Evolutionary conservation across 2,888 invertebrate species (phyloP).

Genomic region (Minunthozetes semirufus): DNA sequence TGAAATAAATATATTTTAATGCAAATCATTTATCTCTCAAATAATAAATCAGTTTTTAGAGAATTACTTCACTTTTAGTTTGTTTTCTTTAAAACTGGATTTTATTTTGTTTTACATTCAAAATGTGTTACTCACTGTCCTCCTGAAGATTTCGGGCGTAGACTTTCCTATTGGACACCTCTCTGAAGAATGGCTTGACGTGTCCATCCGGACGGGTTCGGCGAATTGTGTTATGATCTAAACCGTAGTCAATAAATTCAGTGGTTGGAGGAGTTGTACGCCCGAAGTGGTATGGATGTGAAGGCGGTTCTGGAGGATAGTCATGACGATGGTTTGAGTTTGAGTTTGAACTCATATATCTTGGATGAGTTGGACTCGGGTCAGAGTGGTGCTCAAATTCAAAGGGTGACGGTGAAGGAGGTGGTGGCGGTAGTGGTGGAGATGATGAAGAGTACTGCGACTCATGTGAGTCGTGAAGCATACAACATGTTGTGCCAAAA

Average conservation of each 20-base stretch:
- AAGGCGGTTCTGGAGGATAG: not conserved
- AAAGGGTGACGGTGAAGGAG: not conserved
- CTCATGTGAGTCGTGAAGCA: conserved; percentile 18
- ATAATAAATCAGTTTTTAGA: not conserved
- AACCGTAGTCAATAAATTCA: not conserved
- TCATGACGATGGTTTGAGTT: not conserved
- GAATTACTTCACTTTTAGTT: not conserved
- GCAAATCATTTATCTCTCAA: not conserved
- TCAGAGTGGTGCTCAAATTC: not conserved
- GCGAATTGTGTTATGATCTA: conserved; percentile 31
- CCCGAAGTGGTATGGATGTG: not conserved
- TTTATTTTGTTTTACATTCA: not conserved
- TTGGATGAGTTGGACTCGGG: not conserved
- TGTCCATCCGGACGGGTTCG: conserved; percentile 19
- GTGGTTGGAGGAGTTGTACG: not conserved
- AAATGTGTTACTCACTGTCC: conserved; percentile 31
- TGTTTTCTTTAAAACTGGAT: not conserved
- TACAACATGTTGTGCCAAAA: conserved; percentile 62
- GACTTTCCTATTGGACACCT: conserved; percentile 30
- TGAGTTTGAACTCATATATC: not conserved
- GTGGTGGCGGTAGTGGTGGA: not conserved
- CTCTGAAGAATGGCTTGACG: conserved; percentile 27
- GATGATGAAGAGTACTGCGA: not conserved
- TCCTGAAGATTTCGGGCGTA: conserved; percentile 34
- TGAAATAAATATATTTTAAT: no score